Base-by-base conservation (phyloP, 2,888 invertebrate species). In the Carcina quercana region DNA sequence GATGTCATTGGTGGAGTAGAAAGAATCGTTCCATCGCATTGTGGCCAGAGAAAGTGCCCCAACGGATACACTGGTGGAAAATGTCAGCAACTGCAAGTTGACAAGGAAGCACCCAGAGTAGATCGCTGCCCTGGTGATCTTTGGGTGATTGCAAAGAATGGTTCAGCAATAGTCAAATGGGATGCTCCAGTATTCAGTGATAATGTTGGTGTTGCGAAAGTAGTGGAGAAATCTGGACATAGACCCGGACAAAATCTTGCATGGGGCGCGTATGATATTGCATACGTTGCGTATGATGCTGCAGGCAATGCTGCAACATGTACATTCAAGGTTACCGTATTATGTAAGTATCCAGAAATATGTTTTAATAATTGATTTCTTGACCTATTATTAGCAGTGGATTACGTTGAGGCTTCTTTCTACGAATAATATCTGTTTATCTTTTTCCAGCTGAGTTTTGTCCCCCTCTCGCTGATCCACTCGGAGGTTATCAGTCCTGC, bases 111-210 rank as follows among this genome's bases (percentile, higher is more conserved):
- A 43, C 97, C 97, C 5, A 88, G 89, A 48, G 91, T 95, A 1
- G 94, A 95, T 42, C 92, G 95, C 54, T 97, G 97, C 51, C 97
- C 97, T 4, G 95, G 95, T 8, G 97, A 97, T 71, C 83, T 97
- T 30, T 97, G 96, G 95, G 93, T 97, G 1, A 94, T 96, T 47
- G 95, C 95, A 5, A 93, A 92, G 64, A 96, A 96, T 53, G 96
- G 95, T 31, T 95, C 96, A 0, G 92, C 96, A 0, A 87, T 94
- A 32, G 96, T 96, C 0, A 91, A 87, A 11, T 97, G 96, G 96
- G 96, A 96, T 59, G 94, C 95, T 47, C 96, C 96, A 0, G 90
- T 91, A 38, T 96, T 96, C 62, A 92, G 91, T 45, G 96, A 97
- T 56, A 96, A 96, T 55, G 91, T 95, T 25, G 94, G 91, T 3